phyloP scores from a whole-genome alignment of 2,888 invertebrate species.

The Dryobotodes eremita region DNA sequence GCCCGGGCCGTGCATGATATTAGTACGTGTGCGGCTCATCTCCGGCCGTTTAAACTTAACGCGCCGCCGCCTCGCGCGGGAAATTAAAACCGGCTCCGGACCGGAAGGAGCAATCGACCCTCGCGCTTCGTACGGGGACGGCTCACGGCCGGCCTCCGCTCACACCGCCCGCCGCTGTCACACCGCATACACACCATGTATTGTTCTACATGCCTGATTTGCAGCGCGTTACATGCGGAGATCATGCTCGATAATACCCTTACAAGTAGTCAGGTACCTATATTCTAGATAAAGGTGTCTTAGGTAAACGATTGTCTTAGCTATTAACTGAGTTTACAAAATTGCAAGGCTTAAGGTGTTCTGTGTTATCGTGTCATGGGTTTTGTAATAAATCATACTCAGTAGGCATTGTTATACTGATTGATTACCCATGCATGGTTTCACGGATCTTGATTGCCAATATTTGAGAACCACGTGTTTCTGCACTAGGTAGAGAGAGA shows the following conservation, averaged over 20 bases:
- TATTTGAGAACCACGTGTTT: constrained; percentile 32
- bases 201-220: constrained; percentile 48
- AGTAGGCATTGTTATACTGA: constrained; percentile 43
- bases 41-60: constrained; percentile 89
- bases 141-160: constrained; percentile 62
- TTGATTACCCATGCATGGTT: constrained; percentile 46
- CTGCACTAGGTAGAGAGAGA: constrained; percentile 22
- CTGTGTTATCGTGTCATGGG: constrained; percentile 47
- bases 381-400: constrained; percentile 50
- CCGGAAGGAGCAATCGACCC: constrained; percentile 87
- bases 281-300: neutral
- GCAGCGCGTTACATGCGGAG: constrained; percentile 9
- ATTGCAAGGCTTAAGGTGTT: constrained; percentile 27
- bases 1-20: constrained; percentile 92
- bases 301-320: constrained; percentile 5
- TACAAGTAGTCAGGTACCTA: neutral
- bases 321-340: constrained; percentile 26
- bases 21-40: constrained; percentile 90
- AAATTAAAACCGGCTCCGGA: constrained; percentile 89
- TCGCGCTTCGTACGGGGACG: constrained; percentile 70
- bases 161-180: constrained; percentile 57
- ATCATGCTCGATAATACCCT: constrained; percentile 9
- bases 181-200: constrained; percentile 39
- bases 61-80: constrained; percentile 84
- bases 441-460: constrained; percentile 38